These are phyloP conservation scores for Corydoras sp. DNA, from an alignment of 2,113 vertebrate species.

Conservation along the genomic window DNA sequence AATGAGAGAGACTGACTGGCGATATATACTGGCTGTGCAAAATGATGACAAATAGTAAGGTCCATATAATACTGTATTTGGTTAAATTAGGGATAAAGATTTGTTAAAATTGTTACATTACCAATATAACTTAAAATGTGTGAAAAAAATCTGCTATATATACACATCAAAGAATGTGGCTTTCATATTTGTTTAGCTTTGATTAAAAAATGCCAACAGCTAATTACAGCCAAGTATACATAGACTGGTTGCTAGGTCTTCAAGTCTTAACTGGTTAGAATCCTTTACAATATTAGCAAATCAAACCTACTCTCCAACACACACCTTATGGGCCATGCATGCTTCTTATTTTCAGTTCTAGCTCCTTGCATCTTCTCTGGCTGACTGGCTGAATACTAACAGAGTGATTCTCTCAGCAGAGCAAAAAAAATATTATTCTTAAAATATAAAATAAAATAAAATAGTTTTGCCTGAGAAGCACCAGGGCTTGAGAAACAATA, in stretches of 20 bases:
- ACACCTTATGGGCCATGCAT: neutral
- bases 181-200: no score
- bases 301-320: neutral
- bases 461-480: conserved; percentile 42
- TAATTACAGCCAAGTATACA: neutral
- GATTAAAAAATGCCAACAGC: no score
- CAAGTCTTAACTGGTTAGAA: neutral
- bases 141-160: no score
- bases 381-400: neutral
- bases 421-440: neutral
- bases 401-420: neutral
- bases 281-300: neutral
- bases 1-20: no score
- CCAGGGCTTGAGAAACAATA: conserved; percentile 64
- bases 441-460: no score
- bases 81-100: no score
- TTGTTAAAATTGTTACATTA: no score
- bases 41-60: no score
- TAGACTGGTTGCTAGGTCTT: neutral
- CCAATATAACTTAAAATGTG: no score
- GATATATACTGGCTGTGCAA: no score
- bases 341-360: neutral
- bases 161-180: no score
- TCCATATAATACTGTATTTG: no score
- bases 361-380: neutral